These are phyloP conservation scores for Malacosoma neustria DNA, from an alignment of 2,888 invertebrate genomes.

Conservation along the genomic window DNA sequence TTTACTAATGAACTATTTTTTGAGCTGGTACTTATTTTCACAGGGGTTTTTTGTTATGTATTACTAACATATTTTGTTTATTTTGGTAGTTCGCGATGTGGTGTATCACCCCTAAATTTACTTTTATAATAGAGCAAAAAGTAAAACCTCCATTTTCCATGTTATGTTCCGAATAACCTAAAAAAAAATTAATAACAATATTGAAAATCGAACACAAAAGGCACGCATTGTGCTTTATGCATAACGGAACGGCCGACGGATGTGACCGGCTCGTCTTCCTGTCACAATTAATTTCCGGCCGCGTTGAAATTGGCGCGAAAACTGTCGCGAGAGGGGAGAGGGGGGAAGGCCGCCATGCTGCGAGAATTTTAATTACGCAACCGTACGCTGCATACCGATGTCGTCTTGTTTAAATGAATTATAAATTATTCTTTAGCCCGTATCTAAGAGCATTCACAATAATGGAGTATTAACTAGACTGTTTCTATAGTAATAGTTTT, in stretches of 20 bases:
- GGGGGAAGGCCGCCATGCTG: constrained; percentile 26
- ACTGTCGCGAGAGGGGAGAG: constrained; percentile 56
- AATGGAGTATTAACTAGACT: too few relatives aligned
- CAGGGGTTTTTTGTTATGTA: too few relatives aligned
- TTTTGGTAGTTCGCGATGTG: too few relatives aligned
- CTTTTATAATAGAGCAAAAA: too few relatives aligned
- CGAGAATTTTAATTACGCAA: constrained; percentile 75
- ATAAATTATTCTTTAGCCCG: constrained; percentile 59
- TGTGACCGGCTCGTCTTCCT: constrained; percentile 73
- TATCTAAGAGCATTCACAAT: too few relatives aligned
- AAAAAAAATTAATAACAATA: not conserved
- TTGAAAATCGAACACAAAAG: not conserved
- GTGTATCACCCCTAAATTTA: too few relatives aligned
- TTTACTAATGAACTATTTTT: too few relatives aligned
- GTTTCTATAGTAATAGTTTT: too few relatives aligned
- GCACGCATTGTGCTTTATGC: constrained; percentile 19
- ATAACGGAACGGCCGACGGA: constrained; percentile 61
- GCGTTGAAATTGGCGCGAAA: constrained; percentile 76
- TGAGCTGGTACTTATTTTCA: too few relatives aligned
- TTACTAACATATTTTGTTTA: too few relatives aligned
- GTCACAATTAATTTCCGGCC: constrained; percentile 75
- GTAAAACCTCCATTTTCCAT: too few relatives aligned
- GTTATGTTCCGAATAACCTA: not conserved
- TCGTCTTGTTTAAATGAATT: constrained; percentile 75
- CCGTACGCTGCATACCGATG: constrained; percentile 74